phyloP scores from a whole-genome alignment of 2,113 vertebrate species.

The Rhegmatorhina hoffmannsi region DNA sequence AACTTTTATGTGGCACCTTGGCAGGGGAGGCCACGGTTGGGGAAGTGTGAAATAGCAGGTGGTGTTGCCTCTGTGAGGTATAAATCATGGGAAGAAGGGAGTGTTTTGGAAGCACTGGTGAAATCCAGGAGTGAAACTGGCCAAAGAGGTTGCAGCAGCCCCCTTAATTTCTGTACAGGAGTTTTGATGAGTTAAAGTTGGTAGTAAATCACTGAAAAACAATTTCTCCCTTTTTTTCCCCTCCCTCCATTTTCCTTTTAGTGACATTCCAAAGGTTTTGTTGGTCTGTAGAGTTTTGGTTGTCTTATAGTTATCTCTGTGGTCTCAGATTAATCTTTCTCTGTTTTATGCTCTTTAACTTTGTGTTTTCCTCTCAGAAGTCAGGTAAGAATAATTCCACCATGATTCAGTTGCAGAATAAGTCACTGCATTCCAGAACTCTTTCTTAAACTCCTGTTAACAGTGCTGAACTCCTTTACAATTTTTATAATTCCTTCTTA shows the following conservation, averaged over 20 bases:
- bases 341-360: background rate
- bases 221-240: background rate
- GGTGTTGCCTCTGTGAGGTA: background rate
- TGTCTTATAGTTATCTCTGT: background rate
- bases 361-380: background rate
- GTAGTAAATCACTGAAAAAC: background rate
- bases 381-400: background rate
- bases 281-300: background rate
- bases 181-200: background rate
- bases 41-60: background rate
- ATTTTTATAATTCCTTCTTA: background rate
- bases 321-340: background rate
- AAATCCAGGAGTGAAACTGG: background rate
- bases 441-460: background rate
- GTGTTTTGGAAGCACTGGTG: background rate
- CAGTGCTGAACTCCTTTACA: no score
- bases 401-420: background rate
- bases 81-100: background rate
- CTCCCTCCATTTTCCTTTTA: background rate
- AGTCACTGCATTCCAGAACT: background rate
- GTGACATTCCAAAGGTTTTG: background rate
- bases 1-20: background rate
- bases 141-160: background rate
- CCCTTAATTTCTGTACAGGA: background rate
- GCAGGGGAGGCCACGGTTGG: background rate